These are phyloP conservation scores for Leptinotarsa peninsularis DNA, from an alignment of 2,888 invertebrate species.

Conservation along the genomic window DNA sequence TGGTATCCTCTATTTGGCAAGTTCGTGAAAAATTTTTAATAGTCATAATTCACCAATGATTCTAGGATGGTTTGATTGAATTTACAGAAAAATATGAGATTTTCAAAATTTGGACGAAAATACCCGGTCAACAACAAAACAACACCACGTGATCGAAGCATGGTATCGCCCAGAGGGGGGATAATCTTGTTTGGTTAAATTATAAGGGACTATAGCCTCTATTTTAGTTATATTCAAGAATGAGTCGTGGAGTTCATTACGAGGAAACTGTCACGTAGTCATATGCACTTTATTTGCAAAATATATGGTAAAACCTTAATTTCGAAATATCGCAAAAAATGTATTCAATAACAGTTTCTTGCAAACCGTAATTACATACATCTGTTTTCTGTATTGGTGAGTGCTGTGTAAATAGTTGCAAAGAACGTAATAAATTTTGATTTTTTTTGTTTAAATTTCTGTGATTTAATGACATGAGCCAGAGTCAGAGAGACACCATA, in stretches of 20 bases:
- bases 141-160: constrained; percentile 64
- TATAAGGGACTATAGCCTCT: constrained; percentile 57
- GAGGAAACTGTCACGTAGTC: constrained; percentile 57
- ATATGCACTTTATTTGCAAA: constrained; percentile 19
- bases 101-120: constrained; percentile 29
- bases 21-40: background rate
- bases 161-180: constrained; percentile 54
- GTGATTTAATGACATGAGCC: constrained; percentile 71
- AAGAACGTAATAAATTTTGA: constrained; percentile 28
- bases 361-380: background rate
- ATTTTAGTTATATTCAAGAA: constrained; percentile 55
- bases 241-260: constrained; percentile 48
- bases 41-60: background rate
- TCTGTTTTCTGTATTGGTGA: constrained; percentile 9
- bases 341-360: background rate
- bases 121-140: constrained; percentile 63
- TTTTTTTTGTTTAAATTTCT: constrained; percentile 36
- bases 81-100: constrained; percentile 12
- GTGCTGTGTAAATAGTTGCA: constrained; percentile 3
- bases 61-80: background rate
- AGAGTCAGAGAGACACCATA: constrained; percentile 86
- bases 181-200: constrained; percentile 29
- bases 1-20: background rate
- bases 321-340: background rate
- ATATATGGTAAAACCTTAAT: background rate